Evolutionary conservation across 1,140 invertebrate genomes (phyloP).

Genomic region (Meteorus sp.): DNA sequence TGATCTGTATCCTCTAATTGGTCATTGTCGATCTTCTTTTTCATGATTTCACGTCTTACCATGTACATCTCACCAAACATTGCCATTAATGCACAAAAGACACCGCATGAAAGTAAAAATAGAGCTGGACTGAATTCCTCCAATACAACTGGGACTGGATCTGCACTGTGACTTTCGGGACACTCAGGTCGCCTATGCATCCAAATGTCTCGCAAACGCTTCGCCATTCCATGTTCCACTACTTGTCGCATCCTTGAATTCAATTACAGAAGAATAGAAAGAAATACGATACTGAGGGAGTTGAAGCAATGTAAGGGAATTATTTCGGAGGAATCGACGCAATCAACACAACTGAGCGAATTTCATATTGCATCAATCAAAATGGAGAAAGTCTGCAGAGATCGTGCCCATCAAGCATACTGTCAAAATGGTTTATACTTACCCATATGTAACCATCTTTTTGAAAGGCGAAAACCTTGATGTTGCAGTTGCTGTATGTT

Average conservation of each 20-base stretch:
- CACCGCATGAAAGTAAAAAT: conserved; percentile 36
- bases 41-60: conserved; percentile 13
- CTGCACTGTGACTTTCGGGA: conserved; percentile 39
- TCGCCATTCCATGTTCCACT: conserved; percentile 35
- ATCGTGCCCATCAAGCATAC: too few species aligned
- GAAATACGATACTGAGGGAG: neutral
- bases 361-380: too few species aligned
- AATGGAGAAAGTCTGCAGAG: too few species aligned
- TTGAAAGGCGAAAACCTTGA: conserved; percentile 65
- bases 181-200: conserved; percentile 36
- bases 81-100: conserved; percentile 23
- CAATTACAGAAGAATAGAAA: conserved; percentile 17
- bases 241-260: conserved; percentile 41
- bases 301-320: too few species aligned
- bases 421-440: conserved; percentile 29
- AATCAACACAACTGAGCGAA: too few species aligned
- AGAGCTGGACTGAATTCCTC: conserved; percentile 41
- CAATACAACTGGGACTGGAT: conserved; percentile 39
- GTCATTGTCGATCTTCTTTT: neutral
- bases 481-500: conserved; percentile 59
- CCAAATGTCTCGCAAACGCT: conserved; percentile 35
- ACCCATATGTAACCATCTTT: conserved; percentile 67
- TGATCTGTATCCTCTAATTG: too few species aligned
- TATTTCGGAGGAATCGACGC: too few species aligned
- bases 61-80: conserved; percentile 27